Evolutionary conservation across 2,888 invertebrate genomes (phyloP).

Genomic region (Yponomeuta sedellus): DNA sequence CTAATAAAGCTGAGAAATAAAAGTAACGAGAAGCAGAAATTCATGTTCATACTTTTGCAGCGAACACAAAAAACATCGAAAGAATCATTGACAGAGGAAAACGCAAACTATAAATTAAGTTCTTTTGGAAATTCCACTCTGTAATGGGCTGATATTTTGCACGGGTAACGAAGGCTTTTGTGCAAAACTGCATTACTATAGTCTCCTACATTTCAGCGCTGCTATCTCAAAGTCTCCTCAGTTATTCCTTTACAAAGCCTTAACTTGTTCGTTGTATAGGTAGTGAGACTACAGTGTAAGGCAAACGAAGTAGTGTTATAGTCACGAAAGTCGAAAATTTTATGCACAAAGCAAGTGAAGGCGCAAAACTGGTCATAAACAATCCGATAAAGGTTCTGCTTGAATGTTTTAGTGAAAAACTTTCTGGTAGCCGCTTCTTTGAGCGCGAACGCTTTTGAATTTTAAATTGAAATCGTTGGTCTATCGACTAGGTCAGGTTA

Average conservation of each 20-base stretch:
- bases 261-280: conserved; percentile 11
- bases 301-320: conserved; percentile 17
- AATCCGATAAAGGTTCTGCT: conserved; percentile 19
- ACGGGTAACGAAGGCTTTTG: conserved; percentile 44
- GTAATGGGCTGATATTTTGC: conserved; percentile 42
- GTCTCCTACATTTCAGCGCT: conserved; percentile 8
- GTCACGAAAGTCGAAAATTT: conserved; percentile 18
- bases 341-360: conserved; percentile 17
- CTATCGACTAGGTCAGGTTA: neutral
- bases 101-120: conserved; percentile 1
- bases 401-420: conserved; percentile 19
- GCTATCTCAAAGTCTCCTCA: conserved; percentile 15
- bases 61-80: neutral
- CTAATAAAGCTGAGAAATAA: neutral
- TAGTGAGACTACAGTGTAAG: conserved; percentile 17
- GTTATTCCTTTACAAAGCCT: conserved; percentile 19
- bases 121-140: conserved; percentile 19
- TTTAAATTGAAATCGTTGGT: neutral
- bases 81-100: conserved; percentile 4
- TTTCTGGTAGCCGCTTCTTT: conserved; percentile 12
- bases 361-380: conserved; percentile 21
- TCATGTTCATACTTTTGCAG: neutral
- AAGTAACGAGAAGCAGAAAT: neutral
- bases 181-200: conserved; percentile 20
- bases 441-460: conserved; percentile 1